A percentile compares a stretch with the other conserved stretches of the same genome.
Evolutionary conservation across 2,113 vertebrate species (phyloP).

Genomic region (Bombycilla garrulus): DNA sequence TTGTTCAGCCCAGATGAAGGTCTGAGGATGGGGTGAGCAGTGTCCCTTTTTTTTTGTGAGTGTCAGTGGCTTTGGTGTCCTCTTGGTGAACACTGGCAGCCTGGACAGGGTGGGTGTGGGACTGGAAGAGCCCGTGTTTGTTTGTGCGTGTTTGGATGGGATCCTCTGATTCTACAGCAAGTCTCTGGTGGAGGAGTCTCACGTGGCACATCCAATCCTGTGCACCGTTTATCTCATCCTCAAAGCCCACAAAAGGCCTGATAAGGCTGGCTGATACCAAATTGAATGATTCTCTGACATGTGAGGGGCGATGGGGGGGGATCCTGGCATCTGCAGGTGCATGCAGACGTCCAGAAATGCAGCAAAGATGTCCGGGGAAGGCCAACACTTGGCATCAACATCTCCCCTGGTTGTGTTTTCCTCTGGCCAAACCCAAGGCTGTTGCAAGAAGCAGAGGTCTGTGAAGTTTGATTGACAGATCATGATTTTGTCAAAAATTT

Average conservation of each 20-base stretch:
- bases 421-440: not conserved
- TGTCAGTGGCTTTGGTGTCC: not conserved
- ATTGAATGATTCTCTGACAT: not conserved
- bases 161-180: too few relatives aligned
- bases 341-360: not conserved
- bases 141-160: not conserved
- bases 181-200: not conserved
- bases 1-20: not conserved
- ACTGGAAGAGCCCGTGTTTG: not conserved
- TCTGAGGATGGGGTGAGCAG: not conserved
- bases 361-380: not conserved
- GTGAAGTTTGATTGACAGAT: not conserved
- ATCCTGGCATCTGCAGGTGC: not conserved
- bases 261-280: not conserved
- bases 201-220: not conserved
- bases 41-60: not conserved
- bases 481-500: not conserved
- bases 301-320: not conserved
- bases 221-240: not conserved
- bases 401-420: not conserved
- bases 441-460: not conserved
- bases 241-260: not conserved
- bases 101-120: not conserved
- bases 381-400: not conserved
- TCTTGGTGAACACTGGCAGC: accelerated